Base-by-base conservation (phyloP, 2,888 invertebrate species). In the Hyposoter didymator region DNA sequence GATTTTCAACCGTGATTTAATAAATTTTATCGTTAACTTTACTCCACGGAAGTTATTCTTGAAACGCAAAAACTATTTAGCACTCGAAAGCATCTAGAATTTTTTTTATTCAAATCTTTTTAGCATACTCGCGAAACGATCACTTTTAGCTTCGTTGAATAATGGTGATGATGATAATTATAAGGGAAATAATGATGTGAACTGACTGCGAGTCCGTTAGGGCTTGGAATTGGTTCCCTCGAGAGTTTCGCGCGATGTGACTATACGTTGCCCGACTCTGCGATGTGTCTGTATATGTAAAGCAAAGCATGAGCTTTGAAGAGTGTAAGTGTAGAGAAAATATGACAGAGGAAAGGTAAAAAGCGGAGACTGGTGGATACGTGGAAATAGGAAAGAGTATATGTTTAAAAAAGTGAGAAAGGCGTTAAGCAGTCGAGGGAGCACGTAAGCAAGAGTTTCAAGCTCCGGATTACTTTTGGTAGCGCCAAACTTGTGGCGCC, bases 391-490 rank as follows among this genome's bases (percentile, higher is more conserved):
- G 45, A 62, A n/a, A 45, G 69, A 22, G 32, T 52, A 43, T 52
- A 43, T 49, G 74, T 69, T 14, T 6, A 49, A 32, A 55, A 35
- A 35, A 35, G 52, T 39, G 12, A 17, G 43, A 28, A 64, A 28
- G 52, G 17, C 28, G 35, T 66, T 43, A 59, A 70, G 19, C n/a
- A 81, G 59, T n/a, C 22, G 49, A 28, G 72, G 69, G 62, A 78
- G 82, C 78, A 75, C 82, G 85, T 78, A 74, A 78, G 74, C 35
- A 35, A 5, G 62, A 89, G 88, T 89, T 88, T 90, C 88, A 87
- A 84, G 78, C 82, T 88, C 82, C 87, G 88, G 84, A 88, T 89
- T 87, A 87, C 85, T 78, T 78, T 55, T 81, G 82, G 86, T 39
- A n/a, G n/a, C 39, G 55, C 66, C 67, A 45, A 45, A 45, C 49